These are phyloP conservation scores for Diaprepes abbreviatus DNA, from an alignment of 2,888 invertebrate genomes.

Conservation along the genomic window DNA sequence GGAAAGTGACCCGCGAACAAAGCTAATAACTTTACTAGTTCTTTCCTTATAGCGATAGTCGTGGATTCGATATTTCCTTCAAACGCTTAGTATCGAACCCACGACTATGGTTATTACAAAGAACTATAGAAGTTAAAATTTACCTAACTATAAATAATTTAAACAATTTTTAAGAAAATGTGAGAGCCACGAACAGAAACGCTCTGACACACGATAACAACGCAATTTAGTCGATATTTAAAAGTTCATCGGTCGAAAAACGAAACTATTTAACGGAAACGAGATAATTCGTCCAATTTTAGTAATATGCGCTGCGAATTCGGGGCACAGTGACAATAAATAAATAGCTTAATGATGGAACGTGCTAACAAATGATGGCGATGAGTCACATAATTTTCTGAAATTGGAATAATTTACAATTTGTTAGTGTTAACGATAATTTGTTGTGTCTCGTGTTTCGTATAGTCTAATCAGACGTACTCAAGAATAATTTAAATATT, in stretches of 20 bases:
- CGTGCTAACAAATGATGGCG: constrained; percentile 44
- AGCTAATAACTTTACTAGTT: too few species aligned
- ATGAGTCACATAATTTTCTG: constrained; percentile 55
- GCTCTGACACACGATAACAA: too few species aligned
- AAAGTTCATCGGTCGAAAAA: constrained; percentile 14
- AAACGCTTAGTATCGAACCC: too few species aligned
- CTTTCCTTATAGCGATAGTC: too few species aligned
- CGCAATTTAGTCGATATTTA: too few species aligned
- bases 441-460: constrained; percentile 37
- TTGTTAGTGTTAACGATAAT: constrained; percentile 45
- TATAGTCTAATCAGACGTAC: constrained; percentile 3
- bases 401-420: constrained; percentile 58
- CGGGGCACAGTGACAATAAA: constrained; percentile 38
- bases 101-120: too few species aligned
- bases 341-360: constrained; percentile 57
- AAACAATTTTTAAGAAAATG: too few species aligned
- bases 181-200: too few species aligned
- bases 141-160: too few species aligned
- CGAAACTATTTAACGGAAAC: constrained; percentile 49
- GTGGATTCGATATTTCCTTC: too few species aligned
- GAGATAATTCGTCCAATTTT: constrained; percentile 54
- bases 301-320: constrained; percentile 44
- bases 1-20: too few species aligned
- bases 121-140: too few species aligned
- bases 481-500: constrained; percentile 17